Evolutionary conservation across 2,888 invertebrate species (phyloP), one percentile per base, ranked within the genome.

Genomic region (Lamproptera curius): DNA sequence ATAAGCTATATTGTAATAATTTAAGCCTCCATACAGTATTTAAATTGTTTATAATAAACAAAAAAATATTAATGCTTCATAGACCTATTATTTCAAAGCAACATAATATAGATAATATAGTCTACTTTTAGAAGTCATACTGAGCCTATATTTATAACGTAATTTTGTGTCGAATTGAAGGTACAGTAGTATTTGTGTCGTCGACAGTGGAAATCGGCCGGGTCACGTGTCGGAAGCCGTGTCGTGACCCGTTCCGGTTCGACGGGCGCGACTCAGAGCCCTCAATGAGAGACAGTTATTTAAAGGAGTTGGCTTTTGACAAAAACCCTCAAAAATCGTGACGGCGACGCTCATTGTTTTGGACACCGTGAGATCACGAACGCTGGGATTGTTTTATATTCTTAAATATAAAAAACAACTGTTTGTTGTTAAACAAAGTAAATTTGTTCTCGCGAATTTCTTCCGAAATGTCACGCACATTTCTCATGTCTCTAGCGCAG

Each of bases 171-270:
- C 36, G 36, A 10, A 5, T 28, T 9, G 10, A 2, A 28, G 15
- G 2, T 28, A 28, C 23, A 31, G n/a, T 28, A 2, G 9, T n/a
- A n/a, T 36, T 35, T 17, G 46, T 49, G 53, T 63, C 57, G 61
- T 43, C 37, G 52, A 16, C 59, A 56, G 68, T 78, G 71, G 63
- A 54, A 67, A 63, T 49, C 16, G 31, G 34, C 59, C 23, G 53
- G 65, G 61, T 67, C 65, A 56, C 42, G 62, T 61, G 57, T 65
- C 71, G 60, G 62, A 59, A 62, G 68, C 63, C 26, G 42, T 42
- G 65, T 78, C 86, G 86, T 86, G 86, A 84, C 80, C 78, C 64
- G 69, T 54, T 56, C 63, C 66, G 67, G 66, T 65, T 62, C 68
- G 61, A 59, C 67, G 66, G 67, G 68, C 78, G 72, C 76, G 73